Evolutionary conservation across 2,113 vertebrate species (phyloP), one percentile per base, ranked within the genome.

Genomic region (Pelecanus crispus): DNA sequence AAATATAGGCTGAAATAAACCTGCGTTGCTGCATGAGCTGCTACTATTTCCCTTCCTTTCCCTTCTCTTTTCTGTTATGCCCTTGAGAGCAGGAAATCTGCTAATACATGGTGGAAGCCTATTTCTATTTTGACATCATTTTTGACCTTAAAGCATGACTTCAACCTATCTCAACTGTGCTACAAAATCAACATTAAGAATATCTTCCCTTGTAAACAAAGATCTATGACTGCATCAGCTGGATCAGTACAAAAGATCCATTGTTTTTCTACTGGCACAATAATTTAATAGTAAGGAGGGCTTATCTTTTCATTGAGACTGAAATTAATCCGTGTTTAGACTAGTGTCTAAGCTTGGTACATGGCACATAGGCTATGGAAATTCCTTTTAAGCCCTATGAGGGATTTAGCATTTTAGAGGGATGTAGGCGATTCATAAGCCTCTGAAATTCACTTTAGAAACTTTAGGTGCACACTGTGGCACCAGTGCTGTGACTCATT

Each of bases 291-390:
- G 40, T 38, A 81, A 87, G 31, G 40, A 62, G 17, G 9, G 22
- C 77, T 81, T 88, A 93, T 74, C 88, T 81, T 83, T 67, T 66
- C 42, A 81, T 2, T 74, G 77, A 61, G 86, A 92, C n/a, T 56
- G 67, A 95, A 97, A 96, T 83, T 84, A 47, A 32, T 55, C 94
- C 63, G 52, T 96, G 88, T 88, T 94, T 92, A 88, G 92, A 61
- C 71, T 95, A 86, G 36, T 12, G 62, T 18, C 82, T 86, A 66
- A 83, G 81, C 26, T 78, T 84, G 63, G 71, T 81, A 94, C 34
- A 44, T 21, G 58, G 71, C 66, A 68, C 29, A 71, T 22, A 59
- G 0, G 16, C 56, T 62, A 56, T 86, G 61, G 52, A 92, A 88
- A 86, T 59, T 93, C 80, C 25, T 84, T 93, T 61, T 61, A 86